Evolutionary conservation across 2,888 invertebrate genomes (phyloP).

Genomic region (Melikaiella ostensackeni): DNA sequence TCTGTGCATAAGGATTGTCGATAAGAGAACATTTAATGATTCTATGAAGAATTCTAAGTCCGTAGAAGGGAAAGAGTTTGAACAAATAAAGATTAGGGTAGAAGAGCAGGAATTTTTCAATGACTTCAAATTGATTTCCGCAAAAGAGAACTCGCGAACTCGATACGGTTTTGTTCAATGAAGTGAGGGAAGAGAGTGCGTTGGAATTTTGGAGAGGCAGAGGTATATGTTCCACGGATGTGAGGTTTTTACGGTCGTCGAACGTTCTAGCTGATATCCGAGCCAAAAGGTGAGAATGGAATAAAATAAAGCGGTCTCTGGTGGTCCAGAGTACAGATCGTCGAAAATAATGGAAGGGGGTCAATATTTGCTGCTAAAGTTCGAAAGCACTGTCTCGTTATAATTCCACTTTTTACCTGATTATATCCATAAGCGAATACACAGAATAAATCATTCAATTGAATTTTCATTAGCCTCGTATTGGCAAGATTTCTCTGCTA

Average conservation of each 20-base stretch:
- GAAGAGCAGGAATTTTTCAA: background rate
- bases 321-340: conserved; percentile 44
- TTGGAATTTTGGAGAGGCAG: background rate
- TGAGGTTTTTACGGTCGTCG: conserved; percentile 52
- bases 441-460: background rate
- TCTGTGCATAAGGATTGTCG: no score
- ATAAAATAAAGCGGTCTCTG: conserved; percentile 48
- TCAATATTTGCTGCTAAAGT: conserved; percentile 1
- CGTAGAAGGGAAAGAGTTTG: no score
- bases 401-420: background rate
- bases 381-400: background rate
- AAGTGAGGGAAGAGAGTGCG: conserved; percentile 4
- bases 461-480: background rate
- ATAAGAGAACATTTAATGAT: no score
- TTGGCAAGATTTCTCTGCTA: background rate
- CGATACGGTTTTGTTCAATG: conserved; percentile 20
- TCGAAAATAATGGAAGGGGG: background rate
- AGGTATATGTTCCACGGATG: background rate
- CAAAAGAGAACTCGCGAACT: background rate
- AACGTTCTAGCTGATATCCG: conserved; percentile 43
- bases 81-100: no score
- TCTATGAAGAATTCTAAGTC: no score
- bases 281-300: conserved; percentile 46
- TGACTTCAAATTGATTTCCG: background rate
- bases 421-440: background rate